Conservation (phyloP, 2,797 vertebrate genomes). For the Acipenser transmontanus region DNA sequence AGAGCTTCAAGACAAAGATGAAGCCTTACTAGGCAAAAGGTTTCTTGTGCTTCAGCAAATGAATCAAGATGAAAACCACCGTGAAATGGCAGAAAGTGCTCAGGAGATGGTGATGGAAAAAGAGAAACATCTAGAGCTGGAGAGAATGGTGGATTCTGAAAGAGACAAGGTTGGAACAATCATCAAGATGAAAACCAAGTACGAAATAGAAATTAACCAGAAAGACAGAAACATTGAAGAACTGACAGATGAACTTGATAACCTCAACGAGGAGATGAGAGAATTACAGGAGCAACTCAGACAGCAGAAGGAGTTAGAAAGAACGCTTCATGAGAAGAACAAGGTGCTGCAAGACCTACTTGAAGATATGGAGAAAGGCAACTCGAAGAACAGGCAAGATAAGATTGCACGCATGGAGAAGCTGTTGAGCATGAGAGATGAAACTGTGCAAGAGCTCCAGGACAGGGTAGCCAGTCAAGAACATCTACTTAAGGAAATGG, state of each 20-base stretch:
- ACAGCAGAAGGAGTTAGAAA: conserved; percentile 6
- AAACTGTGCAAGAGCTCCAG: conserved; percentile 12
- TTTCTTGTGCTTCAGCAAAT: neutral
- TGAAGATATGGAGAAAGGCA: neutral
- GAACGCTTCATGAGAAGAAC: conserved; percentile 11
- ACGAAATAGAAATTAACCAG: conserved; percentile 8
- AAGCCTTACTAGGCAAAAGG: neutral
- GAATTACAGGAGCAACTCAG: neutral
- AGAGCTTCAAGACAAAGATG: conserved; percentile 9
- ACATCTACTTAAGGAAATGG: conserved; percentile 15
- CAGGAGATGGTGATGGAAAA: conserved; percentile 1
- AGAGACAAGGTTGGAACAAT: conserved; percentile 1
- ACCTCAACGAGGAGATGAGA: neutral
- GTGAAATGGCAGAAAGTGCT: neutral
- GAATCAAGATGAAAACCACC: neutral
- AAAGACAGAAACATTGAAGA: conserved; percentile 8
- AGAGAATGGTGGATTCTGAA: conserved; percentile 4
- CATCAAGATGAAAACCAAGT: conserved; percentile 10
- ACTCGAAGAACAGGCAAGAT: conserved; percentile 8
- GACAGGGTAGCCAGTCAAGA: conserved; percentile 14
- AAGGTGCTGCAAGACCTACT: conserved; percentile 7
- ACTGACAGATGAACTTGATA: conserved; percentile 3
- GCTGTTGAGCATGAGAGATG: conserved; percentile 19
- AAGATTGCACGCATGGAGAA: conserved; percentile 18
- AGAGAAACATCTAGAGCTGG: neutral